phyloP scores from a whole-genome alignment of 2,888 invertebrate genomes.

The Rhamnusium bicolor region DNA sequence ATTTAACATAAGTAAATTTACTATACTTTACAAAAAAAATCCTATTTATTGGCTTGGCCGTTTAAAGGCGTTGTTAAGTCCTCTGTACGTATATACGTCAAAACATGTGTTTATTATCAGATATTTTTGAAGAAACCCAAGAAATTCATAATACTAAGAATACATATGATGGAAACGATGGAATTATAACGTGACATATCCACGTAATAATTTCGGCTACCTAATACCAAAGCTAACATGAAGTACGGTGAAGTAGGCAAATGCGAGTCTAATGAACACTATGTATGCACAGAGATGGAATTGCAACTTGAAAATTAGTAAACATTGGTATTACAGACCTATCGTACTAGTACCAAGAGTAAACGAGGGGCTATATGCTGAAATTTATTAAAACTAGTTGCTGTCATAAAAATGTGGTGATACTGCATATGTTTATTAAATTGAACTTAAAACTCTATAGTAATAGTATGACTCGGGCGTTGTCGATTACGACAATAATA shows the following conservation, averaged over 20 bases:
- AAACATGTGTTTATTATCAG: too few relatives aligned
- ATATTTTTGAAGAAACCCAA: too few relatives aligned
- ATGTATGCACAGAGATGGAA: slow-evolving; percentile 51
- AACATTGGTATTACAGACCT: slow-evolving; percentile 40
- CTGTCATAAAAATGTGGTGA: too few relatives aligned
- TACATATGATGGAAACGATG: not conserved
- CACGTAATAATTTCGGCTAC: slow-evolving; percentile 37
- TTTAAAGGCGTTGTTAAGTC: too few relatives aligned
- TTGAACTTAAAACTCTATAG: too few relatives aligned
- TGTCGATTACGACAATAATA: too few relatives aligned
- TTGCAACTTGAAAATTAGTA: slow-evolving; percentile 46
- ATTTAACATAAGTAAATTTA: too few relatives aligned
- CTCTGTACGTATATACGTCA: too few relatives aligned
- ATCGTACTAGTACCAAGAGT: slow-evolving; percentile 24
- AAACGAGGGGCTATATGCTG: not conserved
- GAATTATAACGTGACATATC: not conserved
- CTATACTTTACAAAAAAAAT: too few relatives aligned
- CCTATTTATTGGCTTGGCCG: too few relatives aligned
- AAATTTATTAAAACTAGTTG: not conserved
- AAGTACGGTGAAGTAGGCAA: slow-evolving; percentile 39
- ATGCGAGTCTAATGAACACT: slow-evolving; percentile 51
- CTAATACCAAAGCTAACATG: slow-evolving; percentile 41
- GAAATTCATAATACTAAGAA: not conserved
- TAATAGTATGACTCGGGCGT: too few relatives aligned
- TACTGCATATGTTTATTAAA: too few relatives aligned